Evolutionary conservation across 2,113 vertebrate species (phyloP), one percentile per base, ranked within the genome.

Genomic region (Poecilia latipinna): DNA sequence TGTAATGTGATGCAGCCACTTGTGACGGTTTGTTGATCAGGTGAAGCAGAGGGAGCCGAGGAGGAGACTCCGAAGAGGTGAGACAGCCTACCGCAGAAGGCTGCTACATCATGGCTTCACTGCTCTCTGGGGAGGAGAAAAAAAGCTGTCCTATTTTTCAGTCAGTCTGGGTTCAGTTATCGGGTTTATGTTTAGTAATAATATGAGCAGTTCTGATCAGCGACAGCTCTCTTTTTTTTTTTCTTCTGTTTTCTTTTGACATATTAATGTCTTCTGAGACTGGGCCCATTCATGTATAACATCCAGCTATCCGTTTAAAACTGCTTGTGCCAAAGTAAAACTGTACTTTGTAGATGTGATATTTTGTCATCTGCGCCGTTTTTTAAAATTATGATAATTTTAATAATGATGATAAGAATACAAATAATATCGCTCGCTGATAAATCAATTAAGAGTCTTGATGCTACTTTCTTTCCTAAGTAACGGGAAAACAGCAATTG

Each of bases 61-160:
- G 51, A 57, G 51, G 51, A 82, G 72, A 69, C 68, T 82, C 62
- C 69, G 76, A 15, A 31, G 61, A 88, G 90, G 89, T 92, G 77
- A 81, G 74, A 26, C 66, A 83, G 66, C 72, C 62, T 48, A 17
- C 48, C 24, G 81, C 83, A 86, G 86, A 74, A 39, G 13, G 51
- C 8, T 62, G 82, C 83, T 79, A 80, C 63, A 74, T 79, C 62
- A 74, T 77, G 17, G 26, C 62, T 1, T 72, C 26, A n/a, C 4
- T 33, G 1, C 8, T 63, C 0, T 4, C 5, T 22, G 12, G 13
- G 3, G 2, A 28, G 33, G 31, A 7, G 2, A 29, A 8, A 60
- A 28, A 62, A 15, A 28, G 0, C 17, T 35, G 22, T n/a, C 35
- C 35, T 44, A 13, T 19, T 37, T 26, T 60, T 35, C 17, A 1